Base-by-base conservation (phyloP, 2,113 vertebrate species). In the Casuarius casuarius region DNA sequence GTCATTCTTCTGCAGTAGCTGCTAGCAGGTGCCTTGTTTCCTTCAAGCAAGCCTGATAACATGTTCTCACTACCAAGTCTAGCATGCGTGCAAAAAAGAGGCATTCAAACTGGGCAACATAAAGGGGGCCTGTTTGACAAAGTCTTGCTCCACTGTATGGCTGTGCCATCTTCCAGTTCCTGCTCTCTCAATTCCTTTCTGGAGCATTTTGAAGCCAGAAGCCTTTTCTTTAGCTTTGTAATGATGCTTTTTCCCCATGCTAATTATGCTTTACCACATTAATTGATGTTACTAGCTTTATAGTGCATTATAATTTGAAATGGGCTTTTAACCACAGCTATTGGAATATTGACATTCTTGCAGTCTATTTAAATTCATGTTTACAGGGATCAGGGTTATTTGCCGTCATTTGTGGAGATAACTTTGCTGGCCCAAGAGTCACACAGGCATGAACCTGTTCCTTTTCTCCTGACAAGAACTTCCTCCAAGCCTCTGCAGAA, bases 251-350 rank as follows among this genome's bases (percentile, higher is more conserved):
- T 46, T 79, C 73, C 62, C 46, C 1, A 2, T 42, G 70, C 71
- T 80, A 92, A 80, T 40, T 89, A 40, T 52, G 42, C 66, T 77
- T 80, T 22, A 88, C 86, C 73, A 82, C 79, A 83, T 77, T 91
- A 91, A 95, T 54, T 90, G 89, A 94, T 59, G 83, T 20, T 51
- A 58, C 59, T 79, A 90, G 58, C 42, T 94, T 92, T 96, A 94
- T 1, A 82, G 81, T 20, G 75, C 75, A n/a, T 52, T 74, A 28
- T 71, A 91, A 92, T 90, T 33, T 65, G 84, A 83, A 96, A 94
- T 13, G 67, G 84, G 74, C 78, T 94, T 91, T 92, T 95, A 92
- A 96, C 56, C 79, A 87, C 86, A 92, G 92, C 63, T 84, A 78
- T 63, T 77, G 93, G 71, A 76, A 80, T 75, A 80, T 44, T 38